Conservation (phyloP, 64 coral and sea anemone species). For the Orbicella faveolata region DNA sequence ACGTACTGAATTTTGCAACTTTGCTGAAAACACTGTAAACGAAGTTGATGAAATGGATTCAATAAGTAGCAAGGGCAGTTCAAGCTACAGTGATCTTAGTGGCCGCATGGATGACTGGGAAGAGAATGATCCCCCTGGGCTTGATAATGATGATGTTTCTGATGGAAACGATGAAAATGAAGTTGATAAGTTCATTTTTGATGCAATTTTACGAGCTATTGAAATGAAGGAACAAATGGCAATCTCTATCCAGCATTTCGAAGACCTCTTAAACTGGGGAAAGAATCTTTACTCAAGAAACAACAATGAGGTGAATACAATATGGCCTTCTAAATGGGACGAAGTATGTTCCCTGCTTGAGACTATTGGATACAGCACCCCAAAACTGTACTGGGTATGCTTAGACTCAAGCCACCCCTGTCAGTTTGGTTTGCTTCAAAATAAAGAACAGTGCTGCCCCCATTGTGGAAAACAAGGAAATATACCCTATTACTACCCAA, state of each 20-base stretch:
- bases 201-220: no score
- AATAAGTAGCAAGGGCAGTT: no score
- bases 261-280: slow-evolving; percentile 21
- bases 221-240: no score
- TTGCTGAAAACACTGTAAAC: no score
- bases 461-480: slow-evolving; percentile 47
- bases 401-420: slow-evolving; percentile 44
- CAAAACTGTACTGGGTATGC: slow-evolving; percentile 51
- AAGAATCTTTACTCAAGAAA: neutral
- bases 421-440: neutral
- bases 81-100: no score
- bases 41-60: no score
- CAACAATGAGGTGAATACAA: neutral
- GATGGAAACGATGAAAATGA: no score
- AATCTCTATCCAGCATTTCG: neutral
- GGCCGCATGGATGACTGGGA: no score
- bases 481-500: slow-evolving; percentile 28
- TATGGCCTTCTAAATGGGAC: slow-evolving; percentile 50
- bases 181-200: no score
- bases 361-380: neutral
- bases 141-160: no score
- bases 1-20: no score
- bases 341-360: slow-evolving; percentile 33
- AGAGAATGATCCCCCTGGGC: no score
- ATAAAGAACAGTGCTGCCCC: neutral